Evolutionary conservation across 2,113 vertebrate genomes (phyloP).

Genomic region (Probosciger aterrimus): DNA sequence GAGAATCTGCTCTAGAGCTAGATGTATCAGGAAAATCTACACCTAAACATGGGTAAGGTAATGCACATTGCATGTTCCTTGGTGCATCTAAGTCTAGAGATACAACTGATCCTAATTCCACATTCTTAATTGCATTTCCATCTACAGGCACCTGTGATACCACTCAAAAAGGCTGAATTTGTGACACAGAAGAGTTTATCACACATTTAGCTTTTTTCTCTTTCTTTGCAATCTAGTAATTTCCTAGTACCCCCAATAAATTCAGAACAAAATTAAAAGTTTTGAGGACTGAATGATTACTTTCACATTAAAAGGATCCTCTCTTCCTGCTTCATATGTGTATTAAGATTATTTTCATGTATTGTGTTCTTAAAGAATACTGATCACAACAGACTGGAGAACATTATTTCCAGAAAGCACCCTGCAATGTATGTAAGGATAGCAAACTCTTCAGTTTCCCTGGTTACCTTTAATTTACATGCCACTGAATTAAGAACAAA

Average conservation of each 20-base stretch:
- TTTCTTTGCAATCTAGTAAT: background rate
- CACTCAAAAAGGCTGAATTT: background rate
- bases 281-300: background rate
- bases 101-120: background rate
- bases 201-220: background rate
- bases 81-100: background rate
- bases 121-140: background rate
- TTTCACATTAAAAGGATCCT: background rate
- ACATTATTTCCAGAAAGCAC: conserved; percentile 36
- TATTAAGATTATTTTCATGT: background rate
- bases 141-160: background rate
- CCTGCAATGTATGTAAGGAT: background rate
- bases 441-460: conserved; percentile 36
- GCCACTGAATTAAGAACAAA: conserved; percentile 28
- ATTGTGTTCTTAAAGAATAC: background rate
- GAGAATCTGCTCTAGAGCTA: background rate
- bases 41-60: background rate
- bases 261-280: background rate
- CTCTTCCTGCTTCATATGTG: background rate
- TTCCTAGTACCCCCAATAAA: background rate
- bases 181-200: background rate
- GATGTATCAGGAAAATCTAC: background rate
- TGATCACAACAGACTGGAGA: conserved; percentile 21
- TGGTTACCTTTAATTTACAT: conserved; percentile 58
- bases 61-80: background rate